Base-by-base conservation (phyloP, 2,797 vertebrate species). In the Huso huso region DNA sequence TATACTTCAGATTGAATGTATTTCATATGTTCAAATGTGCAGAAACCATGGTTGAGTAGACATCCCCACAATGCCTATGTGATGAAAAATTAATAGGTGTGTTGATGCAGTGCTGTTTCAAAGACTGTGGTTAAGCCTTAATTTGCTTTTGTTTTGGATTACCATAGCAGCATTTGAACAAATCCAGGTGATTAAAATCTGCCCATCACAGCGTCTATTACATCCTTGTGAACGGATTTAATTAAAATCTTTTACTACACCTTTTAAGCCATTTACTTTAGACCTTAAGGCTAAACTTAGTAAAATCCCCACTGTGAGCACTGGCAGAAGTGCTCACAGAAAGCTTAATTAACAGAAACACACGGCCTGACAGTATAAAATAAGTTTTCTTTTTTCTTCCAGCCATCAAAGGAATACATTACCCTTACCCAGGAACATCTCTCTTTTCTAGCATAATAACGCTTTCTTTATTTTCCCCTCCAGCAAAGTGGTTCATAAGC, bases 51-150 rank as follows among this genome's bases (percentile, higher is more conserved):
- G 70, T 67, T 71, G 72, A 72, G 66, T 69, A 80, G 70, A 71
- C 76, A 83, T 70, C 70, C 69, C 70, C 78, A 72, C 76, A 80
- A 79, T 70, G 70, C 5, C 62, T 82, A 73, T 77, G 72, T 71
- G 71, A 74, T 79, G 73, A 80, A 76, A 82, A 77, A 66, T 80
- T 84, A 73, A 86, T 81, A 74, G 69, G 68, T 78, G 62, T 59
- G 62, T 61, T 66, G 69, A 62, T 9, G 61, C 61, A 62, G 10
- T 62, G 18, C 9, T 62, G 15, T 18, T 48, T 62, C 7, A 62
- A 62, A 23, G 18, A 62, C 6, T 18, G 52, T n/a, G 23, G 7
- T 62, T 37, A 6, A 48, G 61, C 18, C 48, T 62, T 62, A 23
- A 62, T 62, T 62, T 62, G 10, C 18, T 23, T 62, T 62, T 62